Evolutionary conservation across 2,888 invertebrate genomes (phyloP), one percentile per base, ranked within the genome.

Genomic region (Hermodice carunculata): DNA sequence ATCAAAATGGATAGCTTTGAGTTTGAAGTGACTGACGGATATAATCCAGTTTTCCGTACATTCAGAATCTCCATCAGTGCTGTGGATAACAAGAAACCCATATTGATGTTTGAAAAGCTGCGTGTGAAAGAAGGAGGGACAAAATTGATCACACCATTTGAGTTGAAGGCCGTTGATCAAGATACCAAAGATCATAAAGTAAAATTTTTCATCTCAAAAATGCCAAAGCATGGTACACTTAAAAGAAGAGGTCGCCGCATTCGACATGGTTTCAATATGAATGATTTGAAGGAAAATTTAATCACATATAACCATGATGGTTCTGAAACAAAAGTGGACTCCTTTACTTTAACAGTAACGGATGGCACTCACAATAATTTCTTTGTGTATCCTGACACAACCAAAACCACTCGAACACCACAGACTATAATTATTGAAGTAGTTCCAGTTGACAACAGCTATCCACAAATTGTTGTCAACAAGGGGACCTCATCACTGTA

Each of bases 221-320:
- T 77, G 4, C 86, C 86, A 0, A 54, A 78, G 0, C 81, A 84
- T 71, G 85, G 86, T 6, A 77, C 77, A n/a, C 71, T 85, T 14
- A 56, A 82, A 59, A 74, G 70, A 69, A 83, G 81, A 69, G 72
- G 71, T 40, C 75, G 80, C 2, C 61, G 72, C 28, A 75, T 75
- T 19, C 76, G 82, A 8, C 77, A 76, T 1, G 61, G 70, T 14
- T 86, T 86, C 69, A 82, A 82, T 2, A 77, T 81, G 74, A 70
- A 74, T 19, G 86, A 86, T 65, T 63, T 86, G 34, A 75, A 76
- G 26, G 72, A 78, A 24, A 82, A 83, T 60, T 60, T 79, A 59
- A 81, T 86, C 53, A 80, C 77, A 44, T 86, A 86, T 70, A 81
- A 81, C 28, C 86, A 86, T 73, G 86, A 85, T 62, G 86, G 85